Conservation (phyloP, 2,888 invertebrate species). For the Scaptomyza polygonia region DNA sequence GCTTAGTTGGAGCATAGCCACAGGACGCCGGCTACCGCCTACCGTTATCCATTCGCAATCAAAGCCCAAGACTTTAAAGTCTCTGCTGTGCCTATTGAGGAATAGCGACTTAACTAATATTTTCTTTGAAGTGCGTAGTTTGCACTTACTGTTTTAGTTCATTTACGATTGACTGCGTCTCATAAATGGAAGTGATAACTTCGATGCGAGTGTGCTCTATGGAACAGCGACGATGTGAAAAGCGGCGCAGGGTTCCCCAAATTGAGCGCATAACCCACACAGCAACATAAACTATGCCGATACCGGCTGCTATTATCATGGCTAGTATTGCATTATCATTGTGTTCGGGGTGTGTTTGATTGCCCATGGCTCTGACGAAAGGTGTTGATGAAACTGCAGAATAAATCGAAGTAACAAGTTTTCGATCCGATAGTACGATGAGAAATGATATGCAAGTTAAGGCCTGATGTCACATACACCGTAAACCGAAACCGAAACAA, state of each 20-base stretch:
- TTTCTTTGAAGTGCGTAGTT: neutral
- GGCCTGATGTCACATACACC: too few relatives aligned
- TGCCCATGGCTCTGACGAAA: constrained; percentile 37
- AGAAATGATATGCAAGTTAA: neutral
- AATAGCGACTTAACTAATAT: neutral
- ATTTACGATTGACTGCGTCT: constrained; percentile 65
- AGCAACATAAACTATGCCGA: constrained; percentile 80
- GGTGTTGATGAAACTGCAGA: constrained; percentile 12
- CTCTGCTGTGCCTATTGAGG: constrained; percentile 66
- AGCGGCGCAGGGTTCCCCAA: constrained; percentile 59
- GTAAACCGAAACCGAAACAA: too few relatives aligned
- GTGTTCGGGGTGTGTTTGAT: constrained; percentile 8
- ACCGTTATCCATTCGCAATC: constrained; percentile 93
- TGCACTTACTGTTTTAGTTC: constrained; percentile 80
- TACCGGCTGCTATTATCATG: too few relatives aligned
- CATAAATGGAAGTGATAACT: constrained; percentile 70
- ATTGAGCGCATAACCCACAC: constrained; percentile 86
- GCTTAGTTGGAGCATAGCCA: constrained; percentile 90
- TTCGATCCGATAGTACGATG: constrained; percentile 25
- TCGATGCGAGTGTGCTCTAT: constrained; percentile 74
- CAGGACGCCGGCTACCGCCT: constrained; percentile 86
- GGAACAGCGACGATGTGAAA: constrained; percentile 52
- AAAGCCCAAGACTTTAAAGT: constrained; percentile 88
- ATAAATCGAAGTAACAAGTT: constrained; percentile 14
- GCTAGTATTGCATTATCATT: constrained; percentile 54